phyloP scores from a whole-genome alignment of 2,113 vertebrate species.

The Chaetodon auriga region DNA sequence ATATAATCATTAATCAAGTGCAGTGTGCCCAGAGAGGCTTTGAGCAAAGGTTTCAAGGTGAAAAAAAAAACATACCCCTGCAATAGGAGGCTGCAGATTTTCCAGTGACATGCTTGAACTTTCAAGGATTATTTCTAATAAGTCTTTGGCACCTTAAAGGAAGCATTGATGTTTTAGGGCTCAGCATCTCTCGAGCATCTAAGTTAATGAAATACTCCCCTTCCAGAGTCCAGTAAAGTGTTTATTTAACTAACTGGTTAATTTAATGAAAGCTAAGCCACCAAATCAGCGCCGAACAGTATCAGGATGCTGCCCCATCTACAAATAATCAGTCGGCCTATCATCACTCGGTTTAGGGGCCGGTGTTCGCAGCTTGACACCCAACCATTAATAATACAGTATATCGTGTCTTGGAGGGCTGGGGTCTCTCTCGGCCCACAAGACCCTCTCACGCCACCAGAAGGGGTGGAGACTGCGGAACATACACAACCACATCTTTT shows the following conservation, averaged over 20 bases:
- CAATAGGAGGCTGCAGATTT: conserved; percentile 24
- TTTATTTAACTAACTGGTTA: conserved; percentile 45
- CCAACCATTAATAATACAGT: conserved; percentile 48
- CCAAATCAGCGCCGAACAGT: conserved; percentile 32
- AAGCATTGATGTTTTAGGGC: not conserved
- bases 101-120: conserved; percentile 32
- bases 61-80: conserved; percentile 11
- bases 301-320: conserved; percentile 28
- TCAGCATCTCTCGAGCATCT: not conserved
- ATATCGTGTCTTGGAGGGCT: conserved; percentile 39
- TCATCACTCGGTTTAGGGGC: conserved; percentile 51
- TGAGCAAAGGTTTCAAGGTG: conserved; percentile 72
- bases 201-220: not conserved
- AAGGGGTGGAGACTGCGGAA: conserved; percentile 67
- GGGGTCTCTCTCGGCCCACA: conserved; percentile 54
- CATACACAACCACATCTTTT: not conserved
- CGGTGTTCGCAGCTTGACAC: conserved; percentile 67
- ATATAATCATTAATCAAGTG: conserved; percentile 77
- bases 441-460: conserved; percentile 77
- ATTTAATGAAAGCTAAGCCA: conserved; percentile 38
- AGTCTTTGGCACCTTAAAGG: not conserved
- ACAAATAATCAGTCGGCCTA: conserved; percentile 19
- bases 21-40: conserved; percentile 44
- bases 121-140: conserved; percentile 7
- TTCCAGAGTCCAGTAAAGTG: conserved; percentile 13